Conservation (phyloP, 2,888 invertebrate genomes). For the Arrhopalites spinosus region DNA sequence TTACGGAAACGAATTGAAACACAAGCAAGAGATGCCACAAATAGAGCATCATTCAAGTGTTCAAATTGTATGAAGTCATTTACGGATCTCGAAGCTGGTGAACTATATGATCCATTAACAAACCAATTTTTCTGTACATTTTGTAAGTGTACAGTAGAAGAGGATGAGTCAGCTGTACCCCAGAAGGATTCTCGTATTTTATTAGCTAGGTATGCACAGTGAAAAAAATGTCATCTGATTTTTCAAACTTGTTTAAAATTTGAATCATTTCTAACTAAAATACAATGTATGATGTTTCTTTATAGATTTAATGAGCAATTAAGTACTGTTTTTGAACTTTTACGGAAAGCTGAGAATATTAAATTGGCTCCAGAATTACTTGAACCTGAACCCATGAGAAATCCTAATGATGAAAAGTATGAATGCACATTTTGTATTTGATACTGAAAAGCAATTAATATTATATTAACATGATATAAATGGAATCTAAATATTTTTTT, state of each 20-base stretch:
- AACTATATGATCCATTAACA: slow-evolving; percentile 70
- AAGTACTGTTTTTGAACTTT: slow-evolving; percentile 85
- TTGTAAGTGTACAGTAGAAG: slow-evolving; percentile 87
- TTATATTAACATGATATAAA: background rate
- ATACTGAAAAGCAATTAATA: background rate
- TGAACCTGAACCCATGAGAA: slow-evolving; percentile 84
- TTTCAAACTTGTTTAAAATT: background rate
- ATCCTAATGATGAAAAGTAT: slow-evolving; percentile 44
- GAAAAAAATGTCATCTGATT: background rate
- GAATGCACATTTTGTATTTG: slow-evolving; percentile 1
- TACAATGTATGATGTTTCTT: slow-evolving; percentile 1
- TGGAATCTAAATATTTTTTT: background rate
- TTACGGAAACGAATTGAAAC: slow-evolving; percentile 95
- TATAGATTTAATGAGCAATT: slow-evolving; percentile 88
- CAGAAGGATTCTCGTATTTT: slow-evolving; percentile 89
- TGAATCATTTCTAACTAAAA: background rate
- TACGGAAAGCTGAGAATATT: slow-evolving; percentile 90
- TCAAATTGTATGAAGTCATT: slow-evolving; percentile 89
- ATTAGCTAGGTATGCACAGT: slow-evolving; percentile 67
- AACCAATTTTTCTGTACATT: slow-evolving; percentile 88
- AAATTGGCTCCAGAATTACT: slow-evolving; percentile 89
- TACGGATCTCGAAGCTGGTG: slow-evolving; percentile 78
- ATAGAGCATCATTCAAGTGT: slow-evolving; percentile 93
- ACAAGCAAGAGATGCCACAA: slow-evolving; percentile 91
- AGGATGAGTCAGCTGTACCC: slow-evolving; percentile 90